Conservation (phyloP, 2,888 invertebrate species). For the Kryphioiulus occultus region DNA sequence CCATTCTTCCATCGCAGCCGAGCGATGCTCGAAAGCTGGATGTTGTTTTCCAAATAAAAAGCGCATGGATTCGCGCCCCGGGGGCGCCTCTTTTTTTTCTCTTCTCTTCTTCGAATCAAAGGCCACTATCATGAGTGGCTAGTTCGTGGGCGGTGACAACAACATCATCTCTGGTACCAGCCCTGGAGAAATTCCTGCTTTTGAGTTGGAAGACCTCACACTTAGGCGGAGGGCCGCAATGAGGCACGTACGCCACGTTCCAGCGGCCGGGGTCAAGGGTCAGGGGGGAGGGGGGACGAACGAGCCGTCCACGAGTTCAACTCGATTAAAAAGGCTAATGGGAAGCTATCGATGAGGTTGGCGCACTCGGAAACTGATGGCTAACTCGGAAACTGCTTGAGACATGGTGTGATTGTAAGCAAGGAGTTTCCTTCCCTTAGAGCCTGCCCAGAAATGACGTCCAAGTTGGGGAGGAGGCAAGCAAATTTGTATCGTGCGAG, state of each 20-base stretch:
- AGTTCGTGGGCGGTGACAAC: conserved; percentile 20
- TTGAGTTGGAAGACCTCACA: conserved; percentile 26
- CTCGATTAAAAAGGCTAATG: background rate
- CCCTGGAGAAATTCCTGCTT: conserved; percentile 18
- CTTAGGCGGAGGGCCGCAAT: conserved; percentile 12
- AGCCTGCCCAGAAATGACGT: no score
- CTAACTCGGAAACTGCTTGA: background rate
- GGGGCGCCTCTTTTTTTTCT: background rate
- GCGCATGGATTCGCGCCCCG: conserved; percentile 10
- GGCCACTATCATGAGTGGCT: conserved; percentile 2
- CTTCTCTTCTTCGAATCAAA: background rate
- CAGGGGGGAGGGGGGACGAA: background rate
- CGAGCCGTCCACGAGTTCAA: background rate
- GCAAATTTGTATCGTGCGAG: no score
- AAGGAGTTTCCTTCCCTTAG: background rate
- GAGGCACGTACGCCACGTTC: conserved; percentile 2
- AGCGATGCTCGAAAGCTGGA: background rate
- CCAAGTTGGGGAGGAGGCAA: no score
- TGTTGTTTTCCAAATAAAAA: conserved; percentile 19
- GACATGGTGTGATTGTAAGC: no score
- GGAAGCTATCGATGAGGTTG: background rate
- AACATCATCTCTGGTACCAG: conserved; percentile 29
- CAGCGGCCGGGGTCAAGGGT: background rate
- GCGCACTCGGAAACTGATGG: background rate
- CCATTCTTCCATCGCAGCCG: background rate